Evolutionary conservation across 1,140 invertebrate species (phyloP), one percentile per base, ranked within the genome.

Genomic region (Micrasema minimum): DNA sequence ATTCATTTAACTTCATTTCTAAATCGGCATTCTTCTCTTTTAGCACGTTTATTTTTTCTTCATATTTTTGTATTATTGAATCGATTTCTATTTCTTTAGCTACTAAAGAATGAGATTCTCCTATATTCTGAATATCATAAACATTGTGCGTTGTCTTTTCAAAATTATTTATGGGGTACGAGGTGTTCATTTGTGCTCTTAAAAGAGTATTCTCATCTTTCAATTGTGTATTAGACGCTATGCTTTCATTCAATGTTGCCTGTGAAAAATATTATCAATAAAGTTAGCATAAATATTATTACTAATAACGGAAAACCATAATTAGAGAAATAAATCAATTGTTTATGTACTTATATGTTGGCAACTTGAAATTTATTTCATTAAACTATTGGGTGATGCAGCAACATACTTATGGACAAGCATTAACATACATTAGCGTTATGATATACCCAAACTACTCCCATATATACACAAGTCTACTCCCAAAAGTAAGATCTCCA

Each of bases 121-220:
- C 59, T 41, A 46, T 35, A 41, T 66, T 72, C 55, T 72, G 66
- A 16, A 55, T 45, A 2, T 69, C 38, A 46, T 22, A 57, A 9
- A 43, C 45, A 46, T 53, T 45, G 18, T 62, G 31, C 68, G 26
- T 50, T 7, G 61, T 22, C 12, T 12, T 23, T 16, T 55, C 26
- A 62, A 41, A 45, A n/a, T 57, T 59, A 14, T 48, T 53, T 0
- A 53, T 53, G 51, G 75, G 76, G 43, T 71, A 16, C 0, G 76
- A 62, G 11, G 84, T 79, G 0, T 85, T 81, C 7, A 90, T 75
- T 77, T 93, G 91, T 0, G 92, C 94, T 83, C 93, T 93, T 0
- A 96, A 81, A 43, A 97, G 81, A 2, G 93, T 91, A 82, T 96
- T 96, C 83, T 97, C 94, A 82, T 96, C 94, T 77, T 90, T 91